Evolutionary conservation across 2,113 vertebrate genomes (phyloP).

Genomic region (Vulpes lagopus): DNA sequence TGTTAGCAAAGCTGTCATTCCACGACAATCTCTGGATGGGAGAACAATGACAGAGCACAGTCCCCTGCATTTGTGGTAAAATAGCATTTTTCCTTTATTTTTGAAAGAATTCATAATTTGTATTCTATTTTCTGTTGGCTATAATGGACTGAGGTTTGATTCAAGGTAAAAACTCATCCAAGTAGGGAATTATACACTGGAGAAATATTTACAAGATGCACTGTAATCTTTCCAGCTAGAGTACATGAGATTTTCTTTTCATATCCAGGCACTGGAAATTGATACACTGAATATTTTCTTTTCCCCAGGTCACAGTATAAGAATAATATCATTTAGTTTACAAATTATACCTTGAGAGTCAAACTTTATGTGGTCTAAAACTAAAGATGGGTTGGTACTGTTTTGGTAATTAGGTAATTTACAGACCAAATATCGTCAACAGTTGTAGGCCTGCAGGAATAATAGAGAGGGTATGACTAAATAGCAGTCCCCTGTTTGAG

Average conservation of each 20-base stretch:
- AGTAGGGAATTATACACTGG: conserved; percentile 86
- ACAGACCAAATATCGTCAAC: conserved; percentile 33
- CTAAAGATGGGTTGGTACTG: conserved; percentile 65
- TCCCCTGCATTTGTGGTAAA: conserved; percentile 78
- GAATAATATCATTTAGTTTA: conserved; percentile 76
- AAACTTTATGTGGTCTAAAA: conserved; percentile 58
- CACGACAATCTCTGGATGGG: conserved; percentile 78
- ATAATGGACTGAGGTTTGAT: conserved; percentile 83
- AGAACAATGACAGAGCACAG: conserved; percentile 79
- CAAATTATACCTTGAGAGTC: conserved; percentile 76
- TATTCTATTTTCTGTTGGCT: conserved; percentile 80
- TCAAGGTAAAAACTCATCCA: conserved; percentile 87
- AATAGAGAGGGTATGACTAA: conserved; percentile 10
- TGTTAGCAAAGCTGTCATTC: conserved; percentile 88
- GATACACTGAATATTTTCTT: conserved; percentile 74
- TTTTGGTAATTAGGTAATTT: conserved; percentile 63
- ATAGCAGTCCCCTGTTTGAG: background rate
- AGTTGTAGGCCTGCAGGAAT: background rate
- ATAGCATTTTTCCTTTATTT: conserved; percentile 83
- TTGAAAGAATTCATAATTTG: conserved; percentile 85
- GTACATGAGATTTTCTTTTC: conserved; percentile 74
- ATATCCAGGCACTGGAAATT: conserved; percentile 70
- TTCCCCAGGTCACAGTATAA: conserved; percentile 68
- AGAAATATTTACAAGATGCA: conserved; percentile 88
- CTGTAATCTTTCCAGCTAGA: conserved; percentile 81